Evolutionary conservation across 2,888 invertebrate species (phyloP).

Genomic region (Caenorhabditis angaria): DNA sequence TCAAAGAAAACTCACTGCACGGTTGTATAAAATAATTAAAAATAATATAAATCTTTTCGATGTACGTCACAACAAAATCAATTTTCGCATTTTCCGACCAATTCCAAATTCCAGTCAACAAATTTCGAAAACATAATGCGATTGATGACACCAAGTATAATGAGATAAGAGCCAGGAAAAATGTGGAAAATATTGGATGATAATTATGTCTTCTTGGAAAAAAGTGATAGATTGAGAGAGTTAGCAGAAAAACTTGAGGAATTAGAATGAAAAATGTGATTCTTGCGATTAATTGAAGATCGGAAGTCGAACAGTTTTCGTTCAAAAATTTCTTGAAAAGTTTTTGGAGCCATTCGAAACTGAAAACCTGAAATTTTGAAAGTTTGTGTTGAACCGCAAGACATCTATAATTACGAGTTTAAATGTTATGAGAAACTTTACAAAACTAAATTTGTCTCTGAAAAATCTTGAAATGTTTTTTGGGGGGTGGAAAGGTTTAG

Average conservation of each 20-base stretch:
- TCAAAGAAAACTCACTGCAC: conserved; percentile 20
- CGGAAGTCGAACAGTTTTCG: conserved; percentile 5
- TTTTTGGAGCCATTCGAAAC: neutral
- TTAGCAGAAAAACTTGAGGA: conserved; percentile 11
- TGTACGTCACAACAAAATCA: neutral
- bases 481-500: no score
- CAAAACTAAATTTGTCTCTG: no score
- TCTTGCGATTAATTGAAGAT: neutral
- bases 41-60: conserved; percentile 24
- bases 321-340: neutral
- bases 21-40: conserved; percentile 26
- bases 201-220: conserved; percentile 13
- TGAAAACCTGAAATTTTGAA: no score
- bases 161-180: conserved; percentile 8
- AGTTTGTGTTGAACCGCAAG: no score
- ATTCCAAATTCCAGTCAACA: conserved; percentile 8
- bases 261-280: conserved; percentile 5
- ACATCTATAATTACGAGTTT: no score
- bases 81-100: neutral
- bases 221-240: conserved; percentile 8
- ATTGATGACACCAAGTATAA: conserved; percentile 17
- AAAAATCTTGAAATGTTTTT: no score
- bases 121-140: conserved; percentile 26
- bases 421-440: no score
- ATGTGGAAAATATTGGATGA: conserved; percentile 34